phyloP scores from a whole-genome alignment of 2,113 vertebrate species.

The Verasper variegatus region DNA sequence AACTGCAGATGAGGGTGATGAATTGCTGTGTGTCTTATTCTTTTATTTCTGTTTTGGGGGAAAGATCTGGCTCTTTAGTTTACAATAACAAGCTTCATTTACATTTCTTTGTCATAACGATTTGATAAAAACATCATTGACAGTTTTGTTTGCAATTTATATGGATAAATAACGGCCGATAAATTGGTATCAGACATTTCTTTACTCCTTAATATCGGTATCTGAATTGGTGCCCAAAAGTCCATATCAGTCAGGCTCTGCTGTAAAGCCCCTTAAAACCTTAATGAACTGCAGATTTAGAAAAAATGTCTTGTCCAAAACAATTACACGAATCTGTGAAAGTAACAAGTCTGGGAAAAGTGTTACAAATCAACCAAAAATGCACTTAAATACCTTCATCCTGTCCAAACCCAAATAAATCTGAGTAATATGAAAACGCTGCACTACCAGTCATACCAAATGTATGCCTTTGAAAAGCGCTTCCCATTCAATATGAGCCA shows the following conservation, averaged over 20 bases:
- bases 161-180: too few relatives aligned
- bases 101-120: neutral
- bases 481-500: slow-evolving; percentile 50
- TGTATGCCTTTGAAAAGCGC: slow-evolving; percentile 39
- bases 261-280: neutral
- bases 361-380: slow-evolving; percentile 21
- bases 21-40: neutral
- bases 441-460: slow-evolving; percentile 57
- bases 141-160: neutral
- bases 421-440: slow-evolving; percentile 49
- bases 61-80: neutral
- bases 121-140: neutral
- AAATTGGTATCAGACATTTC: too few relatives aligned
- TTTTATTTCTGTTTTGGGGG: neutral
- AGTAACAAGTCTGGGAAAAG: neutral
- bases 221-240: neutral
- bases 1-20: neutral
- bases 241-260: neutral
- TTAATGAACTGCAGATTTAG: neutral
- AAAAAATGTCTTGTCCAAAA: neutral
- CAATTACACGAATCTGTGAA: slow-evolving; percentile 23
- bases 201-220: neutral
- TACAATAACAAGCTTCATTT: neutral
- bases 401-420: slow-evolving; percentile 46
- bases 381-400: slow-evolving; percentile 26